phyloP scores from a whole-genome alignment of 2,888 invertebrate genomes.

The Drosophila niveifrons region DNA sequence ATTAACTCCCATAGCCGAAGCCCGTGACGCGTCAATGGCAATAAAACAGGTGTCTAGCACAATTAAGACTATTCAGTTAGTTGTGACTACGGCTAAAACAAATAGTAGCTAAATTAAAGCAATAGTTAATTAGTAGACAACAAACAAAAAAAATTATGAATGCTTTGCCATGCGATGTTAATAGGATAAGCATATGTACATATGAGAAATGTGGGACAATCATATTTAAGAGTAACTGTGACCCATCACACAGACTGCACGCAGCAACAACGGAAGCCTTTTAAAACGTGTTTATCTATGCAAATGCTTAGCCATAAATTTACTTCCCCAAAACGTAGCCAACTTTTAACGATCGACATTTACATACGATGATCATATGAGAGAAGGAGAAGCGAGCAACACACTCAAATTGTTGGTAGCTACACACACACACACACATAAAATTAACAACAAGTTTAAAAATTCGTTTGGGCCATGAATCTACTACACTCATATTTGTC shows the following conservation, averaged over 20 bases:
- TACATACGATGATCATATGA: constrained; percentile 54
- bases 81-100: constrained; percentile 17
- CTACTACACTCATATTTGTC: neutral
- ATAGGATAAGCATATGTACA: constrained; percentile 10
- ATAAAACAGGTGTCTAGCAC: constrained; percentile 33
- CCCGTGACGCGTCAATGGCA: constrained; percentile 36
- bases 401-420: constrained; percentile 31
- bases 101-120: constrained; percentile 18
- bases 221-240: constrained; percentile 19
- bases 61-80: constrained; percentile 28
- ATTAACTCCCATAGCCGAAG: constrained; percentile 30
- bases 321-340: constrained; percentile 28
- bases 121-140: constrained; percentile 29
- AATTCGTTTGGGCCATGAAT: constrained; percentile 70
- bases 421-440: constrained; percentile 19
- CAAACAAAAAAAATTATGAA: constrained; percentile 14
- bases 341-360: constrained; percentile 48
- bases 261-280: constrained; percentile 66
- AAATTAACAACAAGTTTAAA: constrained; percentile 68
- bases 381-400: constrained; percentile 50
- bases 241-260: constrained; percentile 1
- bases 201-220: constrained; percentile 45
- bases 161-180: neutral
- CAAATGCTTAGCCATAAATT: constrained; percentile 44
- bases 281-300: constrained; percentile 47